Evolutionary conservation across 2,888 invertebrate genomes (phyloP), one percentile per base, ranked within the genome.

Genomic region (Branchipolynoe longqiensis): DNA sequence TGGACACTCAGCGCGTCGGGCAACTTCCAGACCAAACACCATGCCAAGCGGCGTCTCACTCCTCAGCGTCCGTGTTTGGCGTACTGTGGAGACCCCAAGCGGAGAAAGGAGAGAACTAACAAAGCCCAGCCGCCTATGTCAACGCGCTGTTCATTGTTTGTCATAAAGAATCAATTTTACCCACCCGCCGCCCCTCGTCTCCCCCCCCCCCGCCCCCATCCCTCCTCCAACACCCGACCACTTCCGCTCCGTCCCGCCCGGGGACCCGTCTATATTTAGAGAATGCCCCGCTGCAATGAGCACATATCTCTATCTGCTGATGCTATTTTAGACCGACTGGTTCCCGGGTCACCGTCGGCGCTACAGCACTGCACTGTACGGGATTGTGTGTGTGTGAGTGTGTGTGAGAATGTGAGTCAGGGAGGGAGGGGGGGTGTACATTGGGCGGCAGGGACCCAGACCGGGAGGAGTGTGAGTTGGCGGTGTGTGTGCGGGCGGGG

Each of bases 151-250:
- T 33, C 38, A n/a, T 38, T 69, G 69, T 69, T 69, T 69, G 69
- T 38, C 69, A 69, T 69, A 36, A 62, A 69, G 69, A 69, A 69
- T 69, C 69, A 69, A 69, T 69, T 69, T 38, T 38, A 36, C 69
- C 38, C 1, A 38, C 2, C 69, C 38, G 36, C 36, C 33, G 14
- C 22, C 58, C 58, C 18, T 8, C 48, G 8, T 48, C 8, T 48
- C 8, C 8, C 8, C 8, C 18, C 18, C 4, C 58, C 58, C n/a
- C 18, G 14, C 12, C 22, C 4, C 22, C 22, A 58, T 4, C n/a
- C 4, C n/a, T 8, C 4, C 38, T 69, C n/a, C n/a, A n/a, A n/a
- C n/a, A n/a, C n/a, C n/a, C n/a, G 58, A 14, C 58, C 18, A 18
- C 48, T 48, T 48, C 8, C 18, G 48, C 8, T 12, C 8, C 18